These are phyloP conservation scores for Mus spretus DNA, from an alignment of 2,797 vertebrate genomes.

Conservation along the genomic window DNA sequence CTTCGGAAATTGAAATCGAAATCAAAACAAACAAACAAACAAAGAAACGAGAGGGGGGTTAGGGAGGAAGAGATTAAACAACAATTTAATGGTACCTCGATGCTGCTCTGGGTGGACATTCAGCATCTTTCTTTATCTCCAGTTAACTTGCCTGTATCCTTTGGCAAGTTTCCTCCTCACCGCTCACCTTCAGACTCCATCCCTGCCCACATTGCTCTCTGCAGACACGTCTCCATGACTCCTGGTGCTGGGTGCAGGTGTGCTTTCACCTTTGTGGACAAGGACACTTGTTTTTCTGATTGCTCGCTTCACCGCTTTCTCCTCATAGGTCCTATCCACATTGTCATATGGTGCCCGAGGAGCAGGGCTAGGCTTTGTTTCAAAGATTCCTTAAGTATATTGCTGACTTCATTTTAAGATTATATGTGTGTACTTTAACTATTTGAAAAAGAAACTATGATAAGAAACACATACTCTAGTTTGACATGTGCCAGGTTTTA, in stretches of 20 bases:
- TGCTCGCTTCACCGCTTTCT: background rate
- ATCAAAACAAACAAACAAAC: background rate
- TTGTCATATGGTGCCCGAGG: background rate
- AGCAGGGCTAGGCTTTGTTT: background rate
- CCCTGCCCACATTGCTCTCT: background rate
- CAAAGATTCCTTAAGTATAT: background rate
- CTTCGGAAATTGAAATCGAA: background rate
- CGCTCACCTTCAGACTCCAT: too few species aligned
- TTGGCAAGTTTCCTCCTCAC: background rate
- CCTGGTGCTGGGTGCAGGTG: background rate
- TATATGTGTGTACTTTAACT: background rate
- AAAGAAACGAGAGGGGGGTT: background rate
- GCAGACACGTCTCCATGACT: background rate
- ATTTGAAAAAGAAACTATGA: conserved; percentile 40
- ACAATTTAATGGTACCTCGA: rapidly evolving
- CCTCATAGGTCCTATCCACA: background rate
- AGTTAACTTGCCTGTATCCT: background rate
- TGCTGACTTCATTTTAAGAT: conserved; percentile 14
- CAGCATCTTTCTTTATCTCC: background rate
- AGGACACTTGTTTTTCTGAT: background rate
- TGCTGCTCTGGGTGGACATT: rapidly evolving
- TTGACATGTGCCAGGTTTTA: conserved; percentile 46
- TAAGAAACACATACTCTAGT: conserved; percentile 41
- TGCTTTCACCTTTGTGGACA: background rate
- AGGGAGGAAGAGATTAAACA: background rate